Conservation (phyloP, 2,888 invertebrate species). For the Rhopalosiphum nymphaeae region DNA sequence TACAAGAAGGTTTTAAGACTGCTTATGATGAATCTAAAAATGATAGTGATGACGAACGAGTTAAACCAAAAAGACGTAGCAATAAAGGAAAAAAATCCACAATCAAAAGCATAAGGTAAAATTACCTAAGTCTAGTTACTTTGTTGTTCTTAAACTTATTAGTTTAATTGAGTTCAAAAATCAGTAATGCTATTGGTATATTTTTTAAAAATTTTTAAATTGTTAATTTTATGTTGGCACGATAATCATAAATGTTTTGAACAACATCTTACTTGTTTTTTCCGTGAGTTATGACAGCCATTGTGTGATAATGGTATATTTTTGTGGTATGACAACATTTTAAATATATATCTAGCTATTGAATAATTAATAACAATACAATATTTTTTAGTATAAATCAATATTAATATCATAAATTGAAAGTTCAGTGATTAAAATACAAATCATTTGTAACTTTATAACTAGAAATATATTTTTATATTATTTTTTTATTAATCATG, state of each 20-base stretch:
- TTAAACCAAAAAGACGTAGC: background rate
- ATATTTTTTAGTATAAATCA: background rate
- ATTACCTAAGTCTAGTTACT: background rate
- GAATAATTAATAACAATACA: background rate
- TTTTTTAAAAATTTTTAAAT: background rate
- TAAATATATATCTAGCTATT: background rate
- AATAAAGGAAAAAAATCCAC: constrained; percentile 27
- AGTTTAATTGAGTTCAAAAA: background rate
- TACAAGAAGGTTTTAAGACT: constrained; percentile 57
- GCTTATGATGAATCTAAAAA: constrained; percentile 35
- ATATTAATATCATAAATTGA: background rate
- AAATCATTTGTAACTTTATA: background rate
- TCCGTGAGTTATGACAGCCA: background rate
- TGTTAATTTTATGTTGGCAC: background rate
- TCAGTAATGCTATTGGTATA: background rate
- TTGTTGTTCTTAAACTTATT: background rate
- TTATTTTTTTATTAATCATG: background rate
- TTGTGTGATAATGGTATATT: background rate
- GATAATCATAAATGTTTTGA: background rate
- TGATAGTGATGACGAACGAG: constrained; percentile 20
- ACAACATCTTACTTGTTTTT: background rate
- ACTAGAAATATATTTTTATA: background rate
- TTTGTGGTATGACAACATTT: background rate
- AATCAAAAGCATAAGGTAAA: background rate
- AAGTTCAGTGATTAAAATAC: background rate